Base-by-base conservation (phyloP, 2,797 vertebrate genomes). In the Chiroxiphia lanceolata region DNA sequence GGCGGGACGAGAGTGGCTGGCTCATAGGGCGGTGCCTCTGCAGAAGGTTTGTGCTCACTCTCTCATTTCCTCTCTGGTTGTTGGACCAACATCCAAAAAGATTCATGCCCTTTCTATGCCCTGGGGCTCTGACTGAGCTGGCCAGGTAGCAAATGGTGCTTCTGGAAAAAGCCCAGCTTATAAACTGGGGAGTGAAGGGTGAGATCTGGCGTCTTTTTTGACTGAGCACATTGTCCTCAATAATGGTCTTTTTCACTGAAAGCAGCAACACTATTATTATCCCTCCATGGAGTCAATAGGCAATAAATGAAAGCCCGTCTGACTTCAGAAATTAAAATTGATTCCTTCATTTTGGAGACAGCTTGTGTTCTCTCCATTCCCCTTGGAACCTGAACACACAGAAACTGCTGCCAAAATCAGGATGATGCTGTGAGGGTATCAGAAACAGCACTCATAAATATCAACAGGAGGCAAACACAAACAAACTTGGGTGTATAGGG, bases 241-340 rank as follows among this genome's bases (percentile, higher is more conserved):
- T 72, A 92, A 82, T 69, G 44, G 40, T 76, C 40, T 84, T 87
- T 88, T 82, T 79, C 67, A 90, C 78, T 82, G 87, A 69, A 90
- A 95, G 75, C 51, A 90, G 48, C 76, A 90, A 67, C 9, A 16
- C 75, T 83, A 8, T 93, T 91, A 76, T 95, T 93, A 89, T 83
- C 78, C 72, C 70, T 94, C 85, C n/a, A 27, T 21, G 80, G 84
- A 95, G 83, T 89, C 82, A 87, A 78, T 75, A 86, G 47, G 83
- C 84, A 89, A 70, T 86, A 93, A 95, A 81, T 85, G 80, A 92
- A 94, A 92, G 51, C 59, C 83, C 89, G 40, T 47, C 75, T 88
- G 65, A 87, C 71, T 95, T 94, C 40, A 90, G 80, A 78, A 96
- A 94, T 82, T 45, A 94, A 94, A 97, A 96, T 44, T 74, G 83